Evolutionary conservation across 2,888 invertebrate genomes (phyloP).

Genomic region (Netelia melanura): DNA sequence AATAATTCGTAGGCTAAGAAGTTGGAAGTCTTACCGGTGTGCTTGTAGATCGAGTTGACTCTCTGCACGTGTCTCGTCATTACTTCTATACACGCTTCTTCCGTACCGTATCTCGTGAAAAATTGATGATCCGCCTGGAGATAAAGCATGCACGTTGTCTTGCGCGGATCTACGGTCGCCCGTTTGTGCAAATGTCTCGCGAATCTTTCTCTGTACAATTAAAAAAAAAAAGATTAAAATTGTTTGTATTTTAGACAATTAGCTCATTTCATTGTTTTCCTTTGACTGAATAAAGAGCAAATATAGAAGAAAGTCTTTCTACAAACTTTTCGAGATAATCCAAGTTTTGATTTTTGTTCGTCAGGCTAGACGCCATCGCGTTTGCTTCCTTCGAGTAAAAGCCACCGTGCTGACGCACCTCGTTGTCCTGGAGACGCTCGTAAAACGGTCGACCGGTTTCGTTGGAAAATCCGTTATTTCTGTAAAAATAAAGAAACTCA

Average conservation of each 20-base stretch:
- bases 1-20: not conserved
- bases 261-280: not conserved
- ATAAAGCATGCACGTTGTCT: conserved; percentile 97
- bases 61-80: conserved; percentile 97
- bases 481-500: conserved; percentile 50
- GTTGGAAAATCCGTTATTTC: conserved; percentile 61
- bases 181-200: conserved; percentile 84
- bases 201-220: conserved; percentile 76
- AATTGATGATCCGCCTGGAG: conserved; percentile 98
- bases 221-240: conserved; percentile 38
- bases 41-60: conserved; percentile 95
- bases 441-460: conserved; percentile 78
- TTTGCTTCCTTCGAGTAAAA: conserved; percentile 80
- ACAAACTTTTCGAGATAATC: conserved; percentile 72
- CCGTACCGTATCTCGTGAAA: conserved; percentile 96
- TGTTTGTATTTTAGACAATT: not conserved
- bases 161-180: conserved; percentile 92
- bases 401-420: conserved; percentile 77
- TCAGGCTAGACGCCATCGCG: conserved; percentile 56
- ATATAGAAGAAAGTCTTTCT: not conserved
- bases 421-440: conserved; percentile 81
- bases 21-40: conserved; percentile 88
- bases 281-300: no score
- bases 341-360: conserved; percentile 64
- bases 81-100: conserved; percentile 97